phyloP scores from a whole-genome alignment of 2,113 vertebrate species.

The Tricholaema leucomelas region DNA sequence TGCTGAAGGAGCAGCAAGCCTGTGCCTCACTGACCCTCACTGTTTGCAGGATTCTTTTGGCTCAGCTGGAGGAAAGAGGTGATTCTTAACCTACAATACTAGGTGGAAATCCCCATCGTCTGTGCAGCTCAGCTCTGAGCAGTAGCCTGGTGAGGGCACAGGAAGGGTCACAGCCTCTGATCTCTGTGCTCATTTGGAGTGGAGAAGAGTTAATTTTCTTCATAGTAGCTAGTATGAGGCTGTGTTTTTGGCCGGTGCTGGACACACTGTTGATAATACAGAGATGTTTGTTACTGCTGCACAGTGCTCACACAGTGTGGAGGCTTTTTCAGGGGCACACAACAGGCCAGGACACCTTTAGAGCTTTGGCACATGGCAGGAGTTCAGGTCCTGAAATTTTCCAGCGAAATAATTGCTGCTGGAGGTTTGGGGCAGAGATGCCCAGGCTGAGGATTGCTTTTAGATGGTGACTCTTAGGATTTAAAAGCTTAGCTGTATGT shows the following conservation, averaged over 20 bases:
- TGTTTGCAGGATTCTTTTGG: background rate
- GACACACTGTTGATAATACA: background rate
- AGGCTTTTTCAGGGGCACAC: background rate
- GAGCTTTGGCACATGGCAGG: background rate
- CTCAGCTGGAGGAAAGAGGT: background rate
- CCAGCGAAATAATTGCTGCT: background rate
- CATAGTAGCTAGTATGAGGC: background rate
- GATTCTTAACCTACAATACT: background rate
- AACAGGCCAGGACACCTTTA: background rate
- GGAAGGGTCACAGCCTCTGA: background rate
- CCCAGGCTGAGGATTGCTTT: background rate
- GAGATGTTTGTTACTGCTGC: background rate
- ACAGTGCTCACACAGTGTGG: background rate
- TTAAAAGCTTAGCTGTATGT: background rate
- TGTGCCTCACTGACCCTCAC: background rate
- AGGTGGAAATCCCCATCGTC: background rate
- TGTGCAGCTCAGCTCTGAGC: background rate
- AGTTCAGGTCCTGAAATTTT: background rate
- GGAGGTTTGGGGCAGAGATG: background rate
- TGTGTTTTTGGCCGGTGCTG: background rate
- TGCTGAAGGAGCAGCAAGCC: background rate
- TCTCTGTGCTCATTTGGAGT: background rate
- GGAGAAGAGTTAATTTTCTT: background rate
- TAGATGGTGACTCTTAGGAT: background rate
- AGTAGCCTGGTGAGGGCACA: background rate